Percentiles rank a stretch among this genome's conserved stretches.
phyloP scores from a whole-genome alignment of 2,113 vertebrate genomes.

The Oceanites oceanicus region DNA sequence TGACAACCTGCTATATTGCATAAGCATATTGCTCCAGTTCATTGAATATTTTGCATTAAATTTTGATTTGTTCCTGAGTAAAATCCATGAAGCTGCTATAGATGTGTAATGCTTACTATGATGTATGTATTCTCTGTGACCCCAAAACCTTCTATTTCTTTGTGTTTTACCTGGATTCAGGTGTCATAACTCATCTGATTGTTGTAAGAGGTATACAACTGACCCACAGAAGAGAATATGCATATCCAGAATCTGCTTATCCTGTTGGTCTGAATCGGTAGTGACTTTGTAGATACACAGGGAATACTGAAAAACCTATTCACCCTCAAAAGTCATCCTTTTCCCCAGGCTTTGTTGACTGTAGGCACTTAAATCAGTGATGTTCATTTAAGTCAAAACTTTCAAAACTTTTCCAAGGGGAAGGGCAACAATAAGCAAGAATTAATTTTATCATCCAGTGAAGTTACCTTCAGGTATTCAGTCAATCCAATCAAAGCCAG shows the following conservation, averaged over 20 bases:
- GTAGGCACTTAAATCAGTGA: background rate
- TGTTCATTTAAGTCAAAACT: background rate
- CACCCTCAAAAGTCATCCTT: background rate
- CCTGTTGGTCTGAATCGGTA: background rate
- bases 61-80: background rate
- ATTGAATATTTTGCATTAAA: background rate
- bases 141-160: background rate
- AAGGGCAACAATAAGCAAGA: background rate
- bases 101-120: background rate
- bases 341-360: background rate
- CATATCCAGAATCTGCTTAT: background rate
- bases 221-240: background rate
- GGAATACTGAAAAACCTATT: background rate
- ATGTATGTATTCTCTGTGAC: background rate
- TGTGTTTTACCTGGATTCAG: background rate
- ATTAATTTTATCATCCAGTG: background rate
- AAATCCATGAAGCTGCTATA: background rate
- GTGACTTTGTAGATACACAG: background rate
- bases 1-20: background rate
- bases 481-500: background rate
- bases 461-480: background rate
- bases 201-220: background rate
- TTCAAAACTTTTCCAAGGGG: background rate
- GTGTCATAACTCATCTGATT: background rate
- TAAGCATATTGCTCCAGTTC: background rate